phyloP scores from a whole-genome alignment of 2,797 vertebrate genomes.

The Mus minutoides region DNA sequence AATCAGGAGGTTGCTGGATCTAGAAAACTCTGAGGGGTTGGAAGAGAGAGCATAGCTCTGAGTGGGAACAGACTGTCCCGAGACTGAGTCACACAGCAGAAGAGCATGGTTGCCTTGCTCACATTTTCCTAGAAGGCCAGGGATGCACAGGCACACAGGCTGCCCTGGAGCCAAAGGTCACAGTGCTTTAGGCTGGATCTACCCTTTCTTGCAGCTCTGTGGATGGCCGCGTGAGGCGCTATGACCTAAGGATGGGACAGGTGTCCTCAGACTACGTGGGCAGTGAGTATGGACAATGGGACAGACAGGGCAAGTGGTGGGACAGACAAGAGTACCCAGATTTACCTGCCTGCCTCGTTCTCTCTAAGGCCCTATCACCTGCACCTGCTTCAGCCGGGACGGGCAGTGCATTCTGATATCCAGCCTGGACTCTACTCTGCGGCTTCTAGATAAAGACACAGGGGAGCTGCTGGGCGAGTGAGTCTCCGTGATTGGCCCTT shows the following conservation, averaged over 20 bases:
- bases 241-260: conserved; percentile 94
- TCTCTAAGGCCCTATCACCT: conserved; percentile 93
- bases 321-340: neutral
- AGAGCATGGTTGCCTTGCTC: neutral
- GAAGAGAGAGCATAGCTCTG: neutral
- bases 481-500: conserved; percentile 53
- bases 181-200: neutral
- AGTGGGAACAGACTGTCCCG: neutral
- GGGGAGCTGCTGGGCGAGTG: conserved; percentile 97
- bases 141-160: neutral
- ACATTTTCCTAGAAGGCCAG: neutral
- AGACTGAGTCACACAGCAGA: neutral
- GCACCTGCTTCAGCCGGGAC: conserved; percentile 96
- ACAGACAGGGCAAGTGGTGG: neutral
- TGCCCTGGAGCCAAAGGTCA: neutral
- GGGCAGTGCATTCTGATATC: conserved; percentile 94
- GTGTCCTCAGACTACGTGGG: conserved; percentile 92
- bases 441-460: conserved; percentile 96
- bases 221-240: conserved; percentile 94
- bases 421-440: conserved; percentile 92
- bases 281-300: conserved; percentile 89
- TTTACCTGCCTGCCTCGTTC: neutral
- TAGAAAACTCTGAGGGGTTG: neutral
- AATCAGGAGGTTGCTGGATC: neutral
- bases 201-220: conserved; percentile 89